Conservation (phyloP, 1,140 invertebrate species). For the Panagrolaimus sp. region DNA sequence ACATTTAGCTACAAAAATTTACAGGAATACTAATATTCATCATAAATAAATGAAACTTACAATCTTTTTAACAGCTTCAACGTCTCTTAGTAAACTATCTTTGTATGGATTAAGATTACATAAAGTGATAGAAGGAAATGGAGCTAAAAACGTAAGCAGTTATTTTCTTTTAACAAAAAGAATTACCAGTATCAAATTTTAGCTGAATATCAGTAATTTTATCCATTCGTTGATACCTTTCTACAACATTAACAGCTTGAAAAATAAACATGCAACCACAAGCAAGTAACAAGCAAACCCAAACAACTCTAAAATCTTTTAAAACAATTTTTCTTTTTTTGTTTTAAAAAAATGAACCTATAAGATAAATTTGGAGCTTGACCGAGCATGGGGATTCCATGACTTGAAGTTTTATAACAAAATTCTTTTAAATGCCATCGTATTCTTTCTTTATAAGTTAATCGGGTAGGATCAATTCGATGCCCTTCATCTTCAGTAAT, state of each 20-base stretch:
- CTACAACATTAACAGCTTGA: conserved; percentile 38
- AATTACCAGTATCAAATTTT: conserved; percentile 36
- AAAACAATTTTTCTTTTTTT: too few relatives aligned
- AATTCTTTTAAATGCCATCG: conserved; percentile 37
- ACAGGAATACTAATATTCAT: conserved; percentile 4
- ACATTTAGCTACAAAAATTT: conserved; percentile 35
- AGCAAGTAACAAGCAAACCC: conserved; percentile 35
- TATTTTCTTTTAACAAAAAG: too few relatives aligned
- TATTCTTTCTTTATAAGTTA: conserved; percentile 20
- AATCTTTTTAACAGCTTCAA: conserved; percentile 41
- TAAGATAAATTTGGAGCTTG: conserved; percentile 43
- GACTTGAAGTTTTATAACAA: conserved; percentile 47
- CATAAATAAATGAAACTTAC: conserved; percentile 28
- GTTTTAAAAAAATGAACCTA: conserved; percentile 19
- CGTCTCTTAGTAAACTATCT: conserved; percentile 38
- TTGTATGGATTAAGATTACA: conserved; percentile 54
- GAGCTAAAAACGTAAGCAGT: conserved; percentile 36
- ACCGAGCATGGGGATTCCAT: conserved; percentile 47
- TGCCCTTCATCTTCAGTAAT: conserved; percentile 18
- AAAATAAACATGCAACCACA: conserved; percentile 36
- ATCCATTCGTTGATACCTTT: conserved; percentile 45
- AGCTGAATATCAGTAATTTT: conserved; percentile 50
- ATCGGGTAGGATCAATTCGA: conserved; percentile 14
- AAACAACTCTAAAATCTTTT: conserved; percentile 28
- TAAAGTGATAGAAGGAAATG: conserved; percentile 50